Conservation (phyloP, 2,888 invertebrate genomes). For the Netelia melanura region DNA sequence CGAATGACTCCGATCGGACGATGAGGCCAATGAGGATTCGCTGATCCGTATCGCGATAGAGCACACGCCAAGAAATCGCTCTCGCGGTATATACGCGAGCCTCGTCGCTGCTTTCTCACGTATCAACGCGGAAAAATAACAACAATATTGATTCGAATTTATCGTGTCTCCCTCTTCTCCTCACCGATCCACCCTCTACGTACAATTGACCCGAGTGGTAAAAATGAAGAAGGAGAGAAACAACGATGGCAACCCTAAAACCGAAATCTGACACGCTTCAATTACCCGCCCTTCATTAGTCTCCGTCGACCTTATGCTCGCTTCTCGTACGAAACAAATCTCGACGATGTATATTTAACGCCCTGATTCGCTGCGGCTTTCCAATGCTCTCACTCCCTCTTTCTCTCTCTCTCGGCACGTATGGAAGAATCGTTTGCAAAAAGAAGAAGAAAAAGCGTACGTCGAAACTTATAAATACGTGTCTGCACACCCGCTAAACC, state of each 20-base stretch:
- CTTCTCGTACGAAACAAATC: slow-evolving; percentile 2
- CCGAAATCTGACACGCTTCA: slow-evolving; percentile 57
- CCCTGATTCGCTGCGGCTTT: slow-evolving; percentile 59
- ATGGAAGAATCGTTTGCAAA: slow-evolving; percentile 46
- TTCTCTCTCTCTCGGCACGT: slow-evolving; percentile 1
- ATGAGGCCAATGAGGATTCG: slow-evolving; percentile 72
- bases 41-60: slow-evolving; percentile 70
- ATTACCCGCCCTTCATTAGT: slow-evolving; percentile 54
- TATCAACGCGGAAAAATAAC: too few relatives aligned
- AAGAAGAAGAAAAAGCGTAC: slow-evolving; percentile 14
- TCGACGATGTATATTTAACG: slow-evolving; percentile 56
- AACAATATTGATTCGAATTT: background rate
- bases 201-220: background rate
- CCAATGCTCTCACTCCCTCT: background rate
- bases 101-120: background rate
- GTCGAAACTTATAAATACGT: slow-evolving; percentile 51
- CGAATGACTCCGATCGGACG: slow-evolving; percentile 71
- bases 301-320: slow-evolving; percentile 64
- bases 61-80: slow-evolving; percentile 52
- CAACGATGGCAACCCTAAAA: background rate
- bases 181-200: too few relatives aligned
- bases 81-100: slow-evolving; percentile 9
- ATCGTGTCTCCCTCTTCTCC: background rate
- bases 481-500: slow-evolving; percentile 42
- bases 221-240: background rate